A percentile compares a stretch with the other conserved stretches of the same genome.
Evolutionary conservation across 2,113 vertebrate genomes (phyloP).

Genomic region (Coregonus clupeaformis): DNA sequence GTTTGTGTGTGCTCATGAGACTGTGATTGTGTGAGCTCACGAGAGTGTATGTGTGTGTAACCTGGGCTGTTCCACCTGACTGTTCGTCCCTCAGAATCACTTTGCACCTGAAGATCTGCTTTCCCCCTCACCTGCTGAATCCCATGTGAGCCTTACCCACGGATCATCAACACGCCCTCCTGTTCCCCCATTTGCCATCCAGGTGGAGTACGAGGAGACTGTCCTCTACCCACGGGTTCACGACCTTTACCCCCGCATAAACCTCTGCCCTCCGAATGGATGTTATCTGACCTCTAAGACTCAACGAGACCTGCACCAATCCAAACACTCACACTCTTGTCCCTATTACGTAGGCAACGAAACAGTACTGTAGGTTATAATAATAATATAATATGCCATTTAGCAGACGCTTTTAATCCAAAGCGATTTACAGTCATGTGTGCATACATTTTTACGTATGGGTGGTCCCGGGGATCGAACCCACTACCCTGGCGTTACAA

Average conservation of each 20-base stretch:
- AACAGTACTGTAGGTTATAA: not conserved
- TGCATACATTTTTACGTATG: no score
- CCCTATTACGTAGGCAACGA: not conserved
- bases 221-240: slow-evolving; percentile 52
- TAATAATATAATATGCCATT: no score
- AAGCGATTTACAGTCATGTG: no score
- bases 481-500: no score
- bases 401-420: no score
- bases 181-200: slow-evolving; percentile 81
- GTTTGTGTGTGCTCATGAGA: not conserved
- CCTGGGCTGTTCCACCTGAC: slow-evolving; percentile 32
- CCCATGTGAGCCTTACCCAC: slow-evolving; percentile 40
- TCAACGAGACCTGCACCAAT: slow-evolving; percentile 10
- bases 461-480: no score
- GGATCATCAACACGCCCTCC: slow-evolving; percentile 52
- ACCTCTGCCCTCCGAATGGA: not conserved
- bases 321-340: slow-evolving; percentile 8
- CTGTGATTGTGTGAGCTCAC: not conserved
- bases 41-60: slow-evolving; percentile 19
- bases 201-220: slow-evolving; percentile 81
- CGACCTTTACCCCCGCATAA: slow-evolving; percentile 1
- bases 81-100: slow-evolving; percentile 79
- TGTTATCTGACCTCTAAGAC: not conserved
- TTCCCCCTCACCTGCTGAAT: slow-evolving; percentile 78
- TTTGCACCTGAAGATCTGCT: slow-evolving; percentile 88